Evolutionary conservation across 2,113 vertebrate genomes (phyloP), one percentile per base, ranked within the genome.

Genomic region (Alaudala cheleensis): DNA sequence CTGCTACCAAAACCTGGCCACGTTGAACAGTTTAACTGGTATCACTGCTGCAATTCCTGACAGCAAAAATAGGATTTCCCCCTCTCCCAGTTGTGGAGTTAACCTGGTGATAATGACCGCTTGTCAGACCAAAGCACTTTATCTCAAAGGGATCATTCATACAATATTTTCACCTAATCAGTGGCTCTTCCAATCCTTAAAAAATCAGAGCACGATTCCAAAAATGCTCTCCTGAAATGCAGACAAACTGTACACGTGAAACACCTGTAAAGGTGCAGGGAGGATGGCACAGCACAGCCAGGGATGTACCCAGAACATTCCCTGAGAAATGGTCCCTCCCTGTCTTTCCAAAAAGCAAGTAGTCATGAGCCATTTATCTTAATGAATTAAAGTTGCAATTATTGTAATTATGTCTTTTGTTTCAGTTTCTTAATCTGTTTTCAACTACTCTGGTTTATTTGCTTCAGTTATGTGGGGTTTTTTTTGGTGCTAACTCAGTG

Each of bases 241-340:
- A 19, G 22, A 45, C 33, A 17, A 26, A 33, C 22, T 23, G 2
- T 3, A 13, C 9, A 10, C 1, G 31, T 51, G 17, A 33, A 37
- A 60, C 18, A 7, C 3, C 5, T 2, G 4, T 11, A 57, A 45
- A 23, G 2, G 1, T 2, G 33, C 40, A 1, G 0, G 22, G 6
- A 45, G 26, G 23, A 31, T 2, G 2, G 49, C 42, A 50, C 10
- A 39, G 51, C 66, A 53, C n/a, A 45, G 67, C 6, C 81, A 73
- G 58, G 34, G 19, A 39, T 5, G 22, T 4, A 56, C 19, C n/a
- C 19, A 45, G 4, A 79, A 49, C 19, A 74, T 3, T 34, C 14
- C 56, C 47, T 31, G 7, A 20, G 39, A 70, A 42, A 33, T 60
- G 8, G 14, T 19, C n/a, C 18, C 20, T 11, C 4, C 2, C 34